Conservation (phyloP, 1,140 invertebrate species). For the Drosophila leontia region DNA sequence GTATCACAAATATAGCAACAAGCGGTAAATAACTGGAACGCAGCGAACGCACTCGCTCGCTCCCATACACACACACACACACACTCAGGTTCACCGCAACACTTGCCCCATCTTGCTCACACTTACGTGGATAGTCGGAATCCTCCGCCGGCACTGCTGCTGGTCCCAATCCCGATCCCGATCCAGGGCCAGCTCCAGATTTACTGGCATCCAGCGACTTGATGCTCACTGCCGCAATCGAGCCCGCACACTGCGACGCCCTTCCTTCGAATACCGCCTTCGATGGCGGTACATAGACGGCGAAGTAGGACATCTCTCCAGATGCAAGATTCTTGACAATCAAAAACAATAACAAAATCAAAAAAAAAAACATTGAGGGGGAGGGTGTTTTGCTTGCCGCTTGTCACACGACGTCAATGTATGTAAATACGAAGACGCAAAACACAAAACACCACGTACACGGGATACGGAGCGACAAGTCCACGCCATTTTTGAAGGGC, state of each 20-base stretch:
- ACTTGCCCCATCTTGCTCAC: neutral
- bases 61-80: neutral
- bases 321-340: conserved; percentile 12
- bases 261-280: conserved; percentile 66
- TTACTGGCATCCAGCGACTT: conserved; percentile 18
- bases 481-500: neutral
- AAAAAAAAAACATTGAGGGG: neutral
- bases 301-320: conserved; percentile 64
- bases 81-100: neutral
- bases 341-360: neutral
- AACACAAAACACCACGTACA: conserved; percentile 6
- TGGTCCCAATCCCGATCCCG: neutral
- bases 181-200: neutral
- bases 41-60: conserved; percentile 7
- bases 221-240: conserved; percentile 61
- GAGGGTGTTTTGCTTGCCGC: neutral
- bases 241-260: conserved; percentile 53
- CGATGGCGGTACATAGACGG: conserved; percentile 65
- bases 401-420: conserved; percentile 1
- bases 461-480: neutral
- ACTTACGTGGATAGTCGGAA: conserved; percentile 73
- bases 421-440: conserved; percentile 6
- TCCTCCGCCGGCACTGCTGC: conserved; percentile 35
- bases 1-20: conserved; percentile 29
- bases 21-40: conserved; percentile 31